Conservation (phyloP, 2,113 vertebrate species). For the Ellobius talpinus region DNA sequence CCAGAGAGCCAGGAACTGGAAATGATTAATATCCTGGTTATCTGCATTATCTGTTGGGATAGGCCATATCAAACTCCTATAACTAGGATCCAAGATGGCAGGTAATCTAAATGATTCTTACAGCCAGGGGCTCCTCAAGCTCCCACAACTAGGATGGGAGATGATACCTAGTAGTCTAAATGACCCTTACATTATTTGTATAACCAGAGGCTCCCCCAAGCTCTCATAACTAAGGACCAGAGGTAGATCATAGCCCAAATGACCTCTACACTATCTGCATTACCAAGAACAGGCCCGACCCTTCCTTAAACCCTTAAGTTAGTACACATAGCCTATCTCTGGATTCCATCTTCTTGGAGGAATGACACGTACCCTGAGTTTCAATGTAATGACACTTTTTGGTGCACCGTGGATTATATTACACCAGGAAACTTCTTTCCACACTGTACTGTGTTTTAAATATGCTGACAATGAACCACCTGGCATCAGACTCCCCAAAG, state of each 20-base stretch:
- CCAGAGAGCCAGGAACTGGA: not conserved
- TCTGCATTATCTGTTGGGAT: not conserved
- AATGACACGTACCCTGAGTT: not conserved
- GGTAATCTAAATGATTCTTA: not conserved
- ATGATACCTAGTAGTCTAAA: not conserved
- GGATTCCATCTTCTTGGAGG: not conserved
- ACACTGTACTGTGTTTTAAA: not conserved
- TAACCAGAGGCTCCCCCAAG: not conserved
- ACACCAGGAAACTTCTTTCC: not conserved
- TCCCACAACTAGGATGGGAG: not conserved
- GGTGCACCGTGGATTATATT: not conserved
- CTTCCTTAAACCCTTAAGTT: not conserved
- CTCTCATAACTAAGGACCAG: not conserved
- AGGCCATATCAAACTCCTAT: not conserved
- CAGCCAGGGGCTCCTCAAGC: not conserved
- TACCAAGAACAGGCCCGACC: not conserved
- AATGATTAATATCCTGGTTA: not conserved
- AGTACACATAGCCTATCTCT: not conserved
- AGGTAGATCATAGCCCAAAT: not conserved
- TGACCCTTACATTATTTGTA: not conserved
- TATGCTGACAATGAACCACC: not conserved
- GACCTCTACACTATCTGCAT: not conserved
- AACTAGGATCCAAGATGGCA: not conserved
- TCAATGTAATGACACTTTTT: not conserved
- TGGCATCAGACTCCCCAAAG: not conserved